Base-by-base conservation (phyloP, 2,113 vertebrate genomes). In the Odocoileus hemionus region DNA sequence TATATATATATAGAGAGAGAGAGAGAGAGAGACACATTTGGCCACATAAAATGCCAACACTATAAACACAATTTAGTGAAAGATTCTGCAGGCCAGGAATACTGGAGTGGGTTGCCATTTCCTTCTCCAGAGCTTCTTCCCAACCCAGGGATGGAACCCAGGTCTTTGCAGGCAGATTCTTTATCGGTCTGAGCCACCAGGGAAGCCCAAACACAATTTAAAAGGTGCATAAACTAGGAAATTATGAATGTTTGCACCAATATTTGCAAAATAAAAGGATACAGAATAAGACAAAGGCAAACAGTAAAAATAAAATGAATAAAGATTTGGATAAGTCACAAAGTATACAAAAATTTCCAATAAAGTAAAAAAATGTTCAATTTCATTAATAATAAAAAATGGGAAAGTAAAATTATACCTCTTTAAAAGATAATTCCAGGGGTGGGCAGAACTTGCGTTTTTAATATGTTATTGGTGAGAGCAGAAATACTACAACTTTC, bases 301-400 rank as follows among this genome's bases (percentile, higher is more conserved):
- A 84, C 43, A 61, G 36, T 88, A 86, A 36, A 36, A 95, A 76
- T 95, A 90, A 95, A 94, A 86, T 92, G n/a, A 87, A 30, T 93
- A 92, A 74, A 84, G 54, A 94, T 84, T 83, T 95, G 50, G 21
- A 86, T 36, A 92, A 67, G 28, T 92, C 52, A 89, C 14, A 94
- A 58, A 94, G 84, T 55, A 94, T 21, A 78, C 19, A 94, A 33
- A 93, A 78, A 94, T 82, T 25, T 94, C 78, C 43, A 96, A 28
- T 95, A 94, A 95, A 94, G 10, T 92, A 39, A 86, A 94, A 95
- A 95, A 95, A 50, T 76, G n/a, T 91, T 88, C 58, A 91, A 33
- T 78, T 54, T 93, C 67, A 85, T 4, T 85, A 64, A 96, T 87
- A 67, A 74, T 76, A 23, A 54, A 88, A 93, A 85, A 93, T 47